Base-by-base conservation (phyloP, 53 echinoderm and acorn worm genomes). In the Holothuria scabra region DNA sequence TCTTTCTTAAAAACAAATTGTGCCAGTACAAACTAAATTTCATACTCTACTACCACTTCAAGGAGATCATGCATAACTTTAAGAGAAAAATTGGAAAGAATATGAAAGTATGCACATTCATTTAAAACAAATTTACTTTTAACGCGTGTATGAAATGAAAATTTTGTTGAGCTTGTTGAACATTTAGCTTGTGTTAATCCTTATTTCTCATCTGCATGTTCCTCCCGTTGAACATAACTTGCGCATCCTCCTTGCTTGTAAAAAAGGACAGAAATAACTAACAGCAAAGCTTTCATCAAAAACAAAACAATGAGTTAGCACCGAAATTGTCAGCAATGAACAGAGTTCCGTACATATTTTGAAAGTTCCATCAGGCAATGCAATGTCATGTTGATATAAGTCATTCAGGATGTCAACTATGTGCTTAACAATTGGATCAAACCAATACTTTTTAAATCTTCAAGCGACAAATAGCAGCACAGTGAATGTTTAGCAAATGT, bases 1-100 rank as follows among this genome's bases (percentile, higher is more conserved):
- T 85, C 66, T 78, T 68, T 65, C 70, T 72, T 84, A 56, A 21
- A 76, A 1, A 83, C 84, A 66, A 90, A 87, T 48, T 87, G 28
- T 24, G 67, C 20, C 21, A 87, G 84, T 35, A 86, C 91, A 14
- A 86, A 56, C 67, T 87, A 83, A 12, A 91, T 57, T 46, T 91
- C 91, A 87, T 91, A 87, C 68, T 87, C 87, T 14, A 84, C 91
- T 5, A 91, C 64, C 18, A 85, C 91, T 81, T 91, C 91, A 2
- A 87, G 44, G 0, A 91, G 52, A 55, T 87, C 91, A 72, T 91
- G 91, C 91, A 91, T 91, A 12, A 87, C 74, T 49, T 91, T 88
- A 1, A 90, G 56, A 1, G 81, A 86, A 85, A 86, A 90, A 41
- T 86, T 85, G 28, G 74, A 29, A 38, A 90, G 61, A 20, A 90